Evolutionary conservation across 2,113 vertebrate genomes (phyloP).

Genomic region (Mus musculus): DNA sequence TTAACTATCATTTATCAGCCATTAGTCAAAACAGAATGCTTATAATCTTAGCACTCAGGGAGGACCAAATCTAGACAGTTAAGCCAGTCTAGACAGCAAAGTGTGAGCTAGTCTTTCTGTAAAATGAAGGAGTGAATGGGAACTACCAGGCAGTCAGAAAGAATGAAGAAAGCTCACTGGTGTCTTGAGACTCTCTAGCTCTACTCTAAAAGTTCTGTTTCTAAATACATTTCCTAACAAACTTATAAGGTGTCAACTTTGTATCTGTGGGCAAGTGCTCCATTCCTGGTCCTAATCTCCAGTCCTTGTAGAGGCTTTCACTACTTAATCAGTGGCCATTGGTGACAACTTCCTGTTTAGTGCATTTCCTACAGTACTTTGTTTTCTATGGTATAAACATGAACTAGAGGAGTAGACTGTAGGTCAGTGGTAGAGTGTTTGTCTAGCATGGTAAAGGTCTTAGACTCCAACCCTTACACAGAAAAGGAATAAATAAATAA

Average conservation of each 20-base stretch:
- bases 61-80: too few relatives aligned
- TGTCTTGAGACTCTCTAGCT: neutral
- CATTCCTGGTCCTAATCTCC: neutral
- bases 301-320: neutral
- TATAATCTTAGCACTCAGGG: neutral
- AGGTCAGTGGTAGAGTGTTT: neutral
- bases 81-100: neutral
- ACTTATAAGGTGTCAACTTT: neutral
- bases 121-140: neutral
- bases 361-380: conserved; percentile 9
- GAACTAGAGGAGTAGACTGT: neutral
- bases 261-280: neutral
- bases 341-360: neutral
- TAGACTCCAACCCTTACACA: neutral
- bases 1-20: neutral
- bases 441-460: neutral
- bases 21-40: neutral
- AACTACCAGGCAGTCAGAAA: neutral
- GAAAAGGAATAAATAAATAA: neutral
- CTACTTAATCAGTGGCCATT: neutral
- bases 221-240: neutral
- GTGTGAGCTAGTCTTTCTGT: neutral
- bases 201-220: neutral
- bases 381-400: neutral
- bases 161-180: neutral